Conservation (phyloP, 2,797 vertebrate genomes). For the Vultur gryphus region DNA sequence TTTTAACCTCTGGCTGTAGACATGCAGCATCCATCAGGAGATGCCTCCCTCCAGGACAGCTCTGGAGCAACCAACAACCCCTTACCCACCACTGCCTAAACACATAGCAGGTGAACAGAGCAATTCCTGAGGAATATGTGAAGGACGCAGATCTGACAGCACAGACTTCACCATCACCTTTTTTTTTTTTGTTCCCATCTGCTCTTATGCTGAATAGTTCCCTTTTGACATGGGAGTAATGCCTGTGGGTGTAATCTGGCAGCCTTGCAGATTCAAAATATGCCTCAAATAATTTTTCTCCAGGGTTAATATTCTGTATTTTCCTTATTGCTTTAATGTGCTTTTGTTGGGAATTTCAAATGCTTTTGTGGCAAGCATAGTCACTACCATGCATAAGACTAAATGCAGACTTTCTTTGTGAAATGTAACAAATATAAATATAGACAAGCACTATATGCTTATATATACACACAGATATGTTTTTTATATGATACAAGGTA, state of each 20-base stretch:
- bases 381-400: neutral
- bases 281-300: neutral
- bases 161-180: neutral
- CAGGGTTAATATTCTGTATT: neutral
- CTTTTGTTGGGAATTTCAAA: neutral
- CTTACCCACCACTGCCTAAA: neutral
- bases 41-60: neutral
- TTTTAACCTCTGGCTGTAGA: slow-evolving; percentile 4
- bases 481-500: neutral
- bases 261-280: neutral
- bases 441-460: neutral
- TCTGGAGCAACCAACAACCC: neutral
- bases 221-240: neutral
- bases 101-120: slow-evolving; percentile 19
- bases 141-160: neutral
- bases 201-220: slow-evolving; percentile 6
- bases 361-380: neutral
- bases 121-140: neutral
- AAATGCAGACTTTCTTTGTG: neutral
- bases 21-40: neutral
- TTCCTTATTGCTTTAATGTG: neutral
- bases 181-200: neutral
- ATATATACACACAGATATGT: neutral
- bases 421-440: neutral
- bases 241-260: neutral